Base-by-base conservation (phyloP, 2,797 vertebrate species). In the Zonotrichia albicollis region DNA sequence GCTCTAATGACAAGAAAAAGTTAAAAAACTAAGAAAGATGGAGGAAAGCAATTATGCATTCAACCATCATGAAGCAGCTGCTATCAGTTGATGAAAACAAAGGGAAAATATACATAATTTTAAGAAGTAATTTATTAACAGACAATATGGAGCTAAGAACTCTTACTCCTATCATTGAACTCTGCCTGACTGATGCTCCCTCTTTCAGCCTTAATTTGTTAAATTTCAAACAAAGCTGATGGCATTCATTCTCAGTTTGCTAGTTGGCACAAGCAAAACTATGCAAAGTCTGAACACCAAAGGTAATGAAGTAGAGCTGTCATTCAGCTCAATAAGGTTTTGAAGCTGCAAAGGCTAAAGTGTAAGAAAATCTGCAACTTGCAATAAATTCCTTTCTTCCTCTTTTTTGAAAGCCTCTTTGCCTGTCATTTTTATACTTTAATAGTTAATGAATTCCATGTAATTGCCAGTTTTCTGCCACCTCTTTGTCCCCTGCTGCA, bases 391-490 rank as follows among this genome's bases (percentile, higher is more conserved):
- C 29, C 57, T 77, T 48, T 83, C 38, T 88, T 88, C 43, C 30
- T 21, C 65, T 23, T 73, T 92, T 43, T 65, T 73, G 67, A 92
- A 77, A 89, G 72, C 53, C 75, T 92, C 67, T 89, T 79, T 79
- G 73, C 65, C 43, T 95, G 93, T 93, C 92, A 93, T 90, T 96
- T 96, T 95, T 94, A 87, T 95, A 82, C 89, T 96, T 85, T 92
- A 89, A 90, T 71, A 87, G 86, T 76, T 97, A 97, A 97, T 95
- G 87, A 95, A 96, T 96, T 96, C 91, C 87, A 81, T 66, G 73
- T 95, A 96, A 97, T 95, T 96, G 94, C 77, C 93, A 92, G 84
- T 92, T 96, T 96, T 95, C 90, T 86, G 71, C 85, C 91, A 92
- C 85, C 83, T 73, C 74, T 87, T 84, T 81, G 87, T 97, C 93